phyloP scores from a whole-genome alignment of 2,797 vertebrate genomes.

The Alca torda region DNA sequence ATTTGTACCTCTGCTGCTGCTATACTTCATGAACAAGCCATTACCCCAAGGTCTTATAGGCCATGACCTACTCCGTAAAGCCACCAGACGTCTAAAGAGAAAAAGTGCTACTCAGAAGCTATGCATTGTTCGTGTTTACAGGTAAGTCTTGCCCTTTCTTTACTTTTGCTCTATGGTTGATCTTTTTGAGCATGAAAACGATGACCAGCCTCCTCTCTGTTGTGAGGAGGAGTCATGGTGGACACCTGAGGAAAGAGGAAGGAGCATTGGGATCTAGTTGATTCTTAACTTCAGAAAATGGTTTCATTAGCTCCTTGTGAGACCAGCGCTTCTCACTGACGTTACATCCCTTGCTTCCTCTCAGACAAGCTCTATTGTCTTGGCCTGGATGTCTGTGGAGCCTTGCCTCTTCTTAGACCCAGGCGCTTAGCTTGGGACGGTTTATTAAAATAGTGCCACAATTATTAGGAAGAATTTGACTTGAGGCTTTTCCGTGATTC shows the following conservation, averaged over 20 bases:
- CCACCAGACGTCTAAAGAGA: neutral
- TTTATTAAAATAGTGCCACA: neutral
- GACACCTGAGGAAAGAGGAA: neutral
- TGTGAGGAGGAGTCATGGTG: neutral
- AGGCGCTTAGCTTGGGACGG: neutral
- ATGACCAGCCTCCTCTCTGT: neutral
- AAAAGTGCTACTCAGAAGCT: neutral
- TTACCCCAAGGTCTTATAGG: neutral
- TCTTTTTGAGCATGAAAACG: neutral
- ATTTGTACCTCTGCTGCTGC: neutral
- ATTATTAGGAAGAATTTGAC: neutral
- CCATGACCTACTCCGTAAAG: neutral
- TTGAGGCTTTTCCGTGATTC: neutral
- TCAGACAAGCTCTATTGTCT: neutral
- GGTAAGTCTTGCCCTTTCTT: neutral
- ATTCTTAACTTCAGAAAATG: neutral
- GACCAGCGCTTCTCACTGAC: neutral
- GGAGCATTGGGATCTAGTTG: neutral
- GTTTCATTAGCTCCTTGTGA: neutral
- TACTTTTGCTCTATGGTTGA: neutral
- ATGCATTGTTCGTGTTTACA: accelerated
- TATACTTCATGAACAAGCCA: neutral
- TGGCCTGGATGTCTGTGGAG: neutral
- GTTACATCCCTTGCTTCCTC: neutral
- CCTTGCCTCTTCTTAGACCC: neutral